Percentiles rank a stretch among this genome's conserved stretches.
These are phyloP conservation scores for Rhegmatorhina hoffmannsi DNA, from an alignment of 2,113 vertebrate species.

Conservation along the genomic window DNA sequence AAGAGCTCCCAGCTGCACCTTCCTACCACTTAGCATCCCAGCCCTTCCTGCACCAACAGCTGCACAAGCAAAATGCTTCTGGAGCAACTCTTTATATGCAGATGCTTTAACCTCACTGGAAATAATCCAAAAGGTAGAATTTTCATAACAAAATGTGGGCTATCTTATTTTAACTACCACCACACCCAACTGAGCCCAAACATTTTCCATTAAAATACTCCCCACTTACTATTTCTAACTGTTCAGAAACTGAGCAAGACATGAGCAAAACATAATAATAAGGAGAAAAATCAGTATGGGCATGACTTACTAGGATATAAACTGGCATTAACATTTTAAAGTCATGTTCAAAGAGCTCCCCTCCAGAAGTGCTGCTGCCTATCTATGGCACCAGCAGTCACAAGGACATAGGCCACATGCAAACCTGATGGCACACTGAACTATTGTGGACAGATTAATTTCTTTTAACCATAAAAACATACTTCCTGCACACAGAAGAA, in stretches of 20 bases:
- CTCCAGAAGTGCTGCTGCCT: background rate
- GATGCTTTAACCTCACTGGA: background rate
- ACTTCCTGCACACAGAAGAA: background rate
- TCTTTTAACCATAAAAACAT: background rate
- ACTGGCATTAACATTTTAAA: background rate
- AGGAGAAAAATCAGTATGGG: background rate
- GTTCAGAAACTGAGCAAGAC: background rate
- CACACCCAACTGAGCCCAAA: background rate
- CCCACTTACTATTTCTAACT: background rate
- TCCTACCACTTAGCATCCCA: background rate
- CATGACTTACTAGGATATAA: background rate
- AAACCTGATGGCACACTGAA: accelerated
- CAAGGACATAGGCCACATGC: background rate
- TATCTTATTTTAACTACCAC: background rate
- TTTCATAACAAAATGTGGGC: background rate
- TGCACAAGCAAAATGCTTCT: background rate
- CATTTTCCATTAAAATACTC: background rate
- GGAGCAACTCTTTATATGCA: background rate
- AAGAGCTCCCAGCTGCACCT: background rate
- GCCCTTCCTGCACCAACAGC: background rate
- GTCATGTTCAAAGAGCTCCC: background rate
- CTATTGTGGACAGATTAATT: background rate
- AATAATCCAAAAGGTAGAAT: background rate
- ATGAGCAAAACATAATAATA: background rate
- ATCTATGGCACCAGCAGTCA: background rate